phyloP scores from a whole-genome alignment of 2,113 vertebrate species.

The Lagopus muta region DNA sequence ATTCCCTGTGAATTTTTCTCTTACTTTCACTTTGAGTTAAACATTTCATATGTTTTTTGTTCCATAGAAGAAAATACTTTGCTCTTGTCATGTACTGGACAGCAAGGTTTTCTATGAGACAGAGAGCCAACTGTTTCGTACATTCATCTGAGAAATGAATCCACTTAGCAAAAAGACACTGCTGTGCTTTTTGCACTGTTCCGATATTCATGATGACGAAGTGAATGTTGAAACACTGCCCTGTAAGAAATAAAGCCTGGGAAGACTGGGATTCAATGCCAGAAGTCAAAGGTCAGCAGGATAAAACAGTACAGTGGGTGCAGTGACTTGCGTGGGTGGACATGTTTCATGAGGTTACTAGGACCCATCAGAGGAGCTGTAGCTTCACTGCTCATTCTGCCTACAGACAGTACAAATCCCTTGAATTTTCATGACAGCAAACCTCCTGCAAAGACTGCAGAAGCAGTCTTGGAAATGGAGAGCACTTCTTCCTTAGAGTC shows the following conservation, averaged over 20 bases:
- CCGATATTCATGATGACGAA: not conserved
- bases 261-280: not conserved
- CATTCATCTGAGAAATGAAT: conserved; percentile 4
- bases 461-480: not conserved
- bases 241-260: not conserved
- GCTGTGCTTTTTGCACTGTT: not conserved
- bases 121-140: not conserved
- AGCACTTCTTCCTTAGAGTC: not conserved
- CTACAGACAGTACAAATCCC: not conserved
- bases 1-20: not conserved
- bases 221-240: not conserved
- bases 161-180: conserved; percentile 2
- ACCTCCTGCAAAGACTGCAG: not conserved
- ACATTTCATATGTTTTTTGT: not conserved
- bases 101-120: not conserved
- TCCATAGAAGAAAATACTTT: not conserved
- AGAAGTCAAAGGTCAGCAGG: not conserved
- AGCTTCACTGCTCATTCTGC: not conserved
- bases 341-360: not conserved
- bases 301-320: not conserved
- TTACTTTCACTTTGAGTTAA: not conserved
- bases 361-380: not conserved
- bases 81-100: accelerated
- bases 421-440: not conserved
- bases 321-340: not conserved